Evolutionary conservation across 2,888 invertebrate species (phyloP), one percentile per base, ranked within the genome.

Genomic region (Chrysolina americana): DNA sequence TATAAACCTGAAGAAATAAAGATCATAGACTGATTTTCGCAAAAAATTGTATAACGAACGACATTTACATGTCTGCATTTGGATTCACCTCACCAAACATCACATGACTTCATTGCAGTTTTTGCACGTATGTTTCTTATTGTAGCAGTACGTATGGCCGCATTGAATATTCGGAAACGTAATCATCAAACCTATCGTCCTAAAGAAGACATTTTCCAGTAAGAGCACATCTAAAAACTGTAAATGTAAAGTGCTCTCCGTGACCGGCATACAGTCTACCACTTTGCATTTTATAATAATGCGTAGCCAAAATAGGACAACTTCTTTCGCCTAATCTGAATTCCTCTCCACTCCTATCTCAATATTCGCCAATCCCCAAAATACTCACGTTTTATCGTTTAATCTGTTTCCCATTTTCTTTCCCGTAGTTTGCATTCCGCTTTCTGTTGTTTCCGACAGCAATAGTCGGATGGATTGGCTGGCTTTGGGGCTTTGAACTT

Each of bases 321-420:
- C 84, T 86, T 85, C 83, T 84, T 84, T 83, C 78, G 78, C 80
- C 84, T 85, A 84, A 86, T 86, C 84, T 83, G 82, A 83, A 86
- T 86, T 85, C 85, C 80, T 79, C 79, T 77, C 84, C 82, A 82
- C 83, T 81, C 79, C 82, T 81, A 82, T 82, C 84, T 83, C 84
- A 84, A 85, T 86, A 86, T 85, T 83, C 82, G 82, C 80, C 83
- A 83, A 86, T 86, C 84, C 81, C 81, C 80, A 85, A 85, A 86
- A 85, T 84, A 82, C 84, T 86, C 86, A 86, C 86, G 86, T 86
- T 80, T 77, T 79, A 83, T 81, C 86, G 83, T 86, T 86, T 86
- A 86, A 86, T 85, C 85, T 85, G 85, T 85, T 86, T 84, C 83
- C 83, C 85, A 84, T 84, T 84, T 83, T 82, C 81, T 79, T 80